A percentile compares a stretch with the other conserved stretches of the same genome.
Evolutionary conservation across 2,888 invertebrate genomes (phyloP).

Genomic region (Apamea monoglypha): DNA sequence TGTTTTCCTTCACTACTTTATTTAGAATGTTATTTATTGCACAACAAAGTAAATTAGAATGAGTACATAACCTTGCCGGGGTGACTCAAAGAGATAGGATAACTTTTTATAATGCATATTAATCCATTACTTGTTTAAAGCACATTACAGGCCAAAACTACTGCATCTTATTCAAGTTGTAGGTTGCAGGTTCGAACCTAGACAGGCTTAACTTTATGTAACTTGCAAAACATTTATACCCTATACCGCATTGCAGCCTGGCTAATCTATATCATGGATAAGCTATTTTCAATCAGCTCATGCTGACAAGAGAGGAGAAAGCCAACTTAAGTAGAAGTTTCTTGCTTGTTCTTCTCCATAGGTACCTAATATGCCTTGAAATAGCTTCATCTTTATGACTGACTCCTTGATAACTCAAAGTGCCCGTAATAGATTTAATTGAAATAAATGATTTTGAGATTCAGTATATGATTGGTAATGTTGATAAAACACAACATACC

Average conservation of each 20-base stretch:
- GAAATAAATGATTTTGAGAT: not conserved
- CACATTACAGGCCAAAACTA: too few relatives aligned
- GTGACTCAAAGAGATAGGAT: not conserved
- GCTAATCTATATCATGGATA: not conserved
- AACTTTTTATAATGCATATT: not conserved
- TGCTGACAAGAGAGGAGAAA: too few relatives aligned
- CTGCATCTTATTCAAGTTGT: too few relatives aligned
- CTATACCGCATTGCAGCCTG: too few relatives aligned
- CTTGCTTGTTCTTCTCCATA: not conserved
- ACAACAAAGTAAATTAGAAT: slow-evolving; percentile 16
- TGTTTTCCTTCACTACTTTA: not conserved
- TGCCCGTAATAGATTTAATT: not conserved
- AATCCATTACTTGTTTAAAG: not conserved
- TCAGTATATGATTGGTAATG: not conserved
- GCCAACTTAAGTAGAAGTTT: not conserved
- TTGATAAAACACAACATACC: not conserved
- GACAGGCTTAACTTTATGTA: too few relatives aligned
- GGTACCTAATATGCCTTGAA: not conserved
- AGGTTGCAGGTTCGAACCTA: too few relatives aligned
- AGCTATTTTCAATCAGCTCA: not conserved
- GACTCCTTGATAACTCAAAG: not conserved
- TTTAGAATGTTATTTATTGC: slow-evolving; percentile 1
- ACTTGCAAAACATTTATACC: too few relatives aligned
- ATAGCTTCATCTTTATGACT: not conserved
- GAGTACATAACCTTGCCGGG: not conserved